Base-by-base conservation (phyloP, 2,888 invertebrate species). In the Byasa hedistus region DNA sequence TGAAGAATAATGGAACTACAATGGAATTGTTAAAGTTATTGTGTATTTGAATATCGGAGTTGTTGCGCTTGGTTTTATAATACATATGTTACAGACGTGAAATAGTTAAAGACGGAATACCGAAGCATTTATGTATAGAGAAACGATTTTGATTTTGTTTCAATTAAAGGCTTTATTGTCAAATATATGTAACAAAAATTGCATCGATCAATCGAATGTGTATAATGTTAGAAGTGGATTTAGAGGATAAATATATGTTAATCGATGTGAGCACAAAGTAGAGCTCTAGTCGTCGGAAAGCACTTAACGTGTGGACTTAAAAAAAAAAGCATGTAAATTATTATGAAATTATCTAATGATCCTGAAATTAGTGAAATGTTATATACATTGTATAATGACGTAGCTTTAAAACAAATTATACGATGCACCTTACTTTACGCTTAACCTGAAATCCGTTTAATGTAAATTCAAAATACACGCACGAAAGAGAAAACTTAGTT, bases 401-500 rank as follows among this genome's bases (percentile, higher is more conserved):
- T 61, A 62, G 23, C 21, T 32, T 48, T 61, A 66, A 57, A 39
- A 52, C 19, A 39, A 66, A 52, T 15, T 63, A 64, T 54, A 58
- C 55, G 65, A 63, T 55, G 66, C 66, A 66, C 66, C 66, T 44
- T 66, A 66, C 57, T 36, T 21, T 66, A 66, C 66, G 62, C 63
- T 66, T 66, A 66, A 58, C 32, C 5, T 39, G 36, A 65, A 61
- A 66, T 62, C 66, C 39, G 63, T 78, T 75, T 74, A 74, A 73
- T 76, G 72, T 75, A 73, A 76, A 70, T 70, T 65, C 68, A 66
- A 79, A 74, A 71, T 15, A 73, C 70, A 70, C 76, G 80, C 81
- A 81, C 80, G 77, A 78, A 75, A 32, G 10, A 32, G n/a, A 39
- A 73, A 66, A 67, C 65, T 65, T 77, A 75, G 74, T 68, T 72